Evolutionary conservation across 1,140 invertebrate genomes (phyloP).

Genomic region (Andricus grossulariae): DNA sequence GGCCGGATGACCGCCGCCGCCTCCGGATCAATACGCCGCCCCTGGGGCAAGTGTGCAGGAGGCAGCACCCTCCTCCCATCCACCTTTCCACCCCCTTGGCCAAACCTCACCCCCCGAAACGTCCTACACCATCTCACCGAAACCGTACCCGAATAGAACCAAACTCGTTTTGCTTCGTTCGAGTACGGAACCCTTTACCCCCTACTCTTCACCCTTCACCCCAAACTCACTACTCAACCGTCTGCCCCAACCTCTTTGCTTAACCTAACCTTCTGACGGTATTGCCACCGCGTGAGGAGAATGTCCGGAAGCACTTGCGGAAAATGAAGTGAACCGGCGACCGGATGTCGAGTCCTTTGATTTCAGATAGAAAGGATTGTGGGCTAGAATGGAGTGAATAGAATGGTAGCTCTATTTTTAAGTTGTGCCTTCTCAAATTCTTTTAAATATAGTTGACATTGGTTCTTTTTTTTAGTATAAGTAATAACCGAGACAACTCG

Average conservation of each 20-base stretch:
- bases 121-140: constrained; percentile 42
- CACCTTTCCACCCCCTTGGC: constrained; percentile 40
- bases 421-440: too few relatives aligned
- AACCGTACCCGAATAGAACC: constrained; percentile 50
- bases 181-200: constrained; percentile 54
- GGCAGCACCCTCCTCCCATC: constrained; percentile 57
- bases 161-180: constrained; percentile 48
- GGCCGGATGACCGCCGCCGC: constrained; percentile 71
- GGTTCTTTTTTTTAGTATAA: too few relatives aligned
- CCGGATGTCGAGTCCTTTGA: constrained; percentile 56
- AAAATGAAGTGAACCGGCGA: constrained; percentile 67
- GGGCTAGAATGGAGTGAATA: background rate
- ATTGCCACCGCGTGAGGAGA: constrained; percentile 62
- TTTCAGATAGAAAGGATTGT: constrained; percentile 30
- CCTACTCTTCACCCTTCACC: constrained; percentile 40
- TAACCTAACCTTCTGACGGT: constrained; percentile 62
- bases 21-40: constrained; percentile 57
- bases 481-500: too few relatives aligned
- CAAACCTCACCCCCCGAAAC: constrained; percentile 30
- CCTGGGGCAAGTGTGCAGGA: constrained; percentile 72
- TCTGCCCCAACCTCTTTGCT: constrained; percentile 51
- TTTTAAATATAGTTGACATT: too few relatives aligned
- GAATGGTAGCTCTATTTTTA: too few relatives aligned
- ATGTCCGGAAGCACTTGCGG: constrained; percentile 70
- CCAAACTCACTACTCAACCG: constrained; percentile 36